Evolutionary conservation across 2,113 vertebrate species (phyloP), one percentile per base, ranked within the genome.

Genomic region (Nothoprocta pentlandii): DNA sequence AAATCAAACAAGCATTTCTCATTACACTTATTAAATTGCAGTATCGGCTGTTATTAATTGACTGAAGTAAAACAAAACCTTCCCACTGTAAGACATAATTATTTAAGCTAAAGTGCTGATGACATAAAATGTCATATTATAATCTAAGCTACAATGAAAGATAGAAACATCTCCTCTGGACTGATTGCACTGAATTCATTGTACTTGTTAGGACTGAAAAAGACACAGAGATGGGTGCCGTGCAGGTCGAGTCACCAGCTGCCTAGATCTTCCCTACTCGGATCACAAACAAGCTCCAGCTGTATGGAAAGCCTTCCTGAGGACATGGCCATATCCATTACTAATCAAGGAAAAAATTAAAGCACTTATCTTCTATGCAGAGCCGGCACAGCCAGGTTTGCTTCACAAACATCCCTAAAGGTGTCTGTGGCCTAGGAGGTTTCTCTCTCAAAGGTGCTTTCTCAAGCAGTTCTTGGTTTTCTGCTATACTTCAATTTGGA

Each of bases 21-120:
- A 97, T 97, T 96, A 95, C 70, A 71, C 86, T 97, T 97, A 97
- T 93, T 97, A 97, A 95, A 96, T 87, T 95, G 84, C 85, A 89
- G 84, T 85, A 85, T 44, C 39, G 80, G 61, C n/a, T 94, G 53
- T 79, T 97, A 95, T 97, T 97, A 95, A 96, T 96, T 94, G 90
- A 92, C 86, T 87, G 67, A 95, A 80, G 92, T 96, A 95, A 96
- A 95, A 89, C 88, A 96, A 96, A 96, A 74, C 36, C 44, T 59
- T 90, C 34, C 93, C 83, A 44, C 77, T 80, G 82, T 90, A 93
- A 95, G 96, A 87, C 67, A 79, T 54, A 90, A 96, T 97, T 96
- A 92, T 95, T 97, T 95, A 91, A 96, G 47, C 76, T 88, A 93
- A 97, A 97, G 89, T 95, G 94, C 94, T 92, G 92, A 96, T 95